Conservation (phyloP, 2,797 vertebrate species). For the Numenius phaeopus region DNA sequence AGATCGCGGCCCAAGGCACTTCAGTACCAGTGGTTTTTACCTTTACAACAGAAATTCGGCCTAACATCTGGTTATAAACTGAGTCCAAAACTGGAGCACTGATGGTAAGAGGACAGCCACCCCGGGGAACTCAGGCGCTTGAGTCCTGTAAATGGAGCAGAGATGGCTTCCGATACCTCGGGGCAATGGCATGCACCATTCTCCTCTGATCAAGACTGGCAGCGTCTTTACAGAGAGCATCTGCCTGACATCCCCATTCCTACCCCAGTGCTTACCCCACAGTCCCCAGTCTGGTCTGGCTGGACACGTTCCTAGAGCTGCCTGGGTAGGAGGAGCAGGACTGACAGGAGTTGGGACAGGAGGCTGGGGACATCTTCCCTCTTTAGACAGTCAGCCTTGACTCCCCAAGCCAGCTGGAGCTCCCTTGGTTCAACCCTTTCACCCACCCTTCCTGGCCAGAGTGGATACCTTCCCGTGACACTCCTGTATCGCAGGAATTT, state of each 20-base stretch:
- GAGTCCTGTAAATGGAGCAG: constrained; percentile 76
- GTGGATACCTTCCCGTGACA: not conserved
- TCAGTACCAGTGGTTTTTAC: constrained; percentile 50
- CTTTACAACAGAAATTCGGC: constrained; percentile 75
- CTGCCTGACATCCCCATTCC: constrained; percentile 40
- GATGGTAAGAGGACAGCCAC: constrained; percentile 69
- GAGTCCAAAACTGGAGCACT: constrained; percentile 70
- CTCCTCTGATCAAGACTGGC: constrained; percentile 23
- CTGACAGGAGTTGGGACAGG: not conserved
- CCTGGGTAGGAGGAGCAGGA: not conserved
- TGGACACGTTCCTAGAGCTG: not conserved
- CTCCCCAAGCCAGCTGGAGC: not conserved
- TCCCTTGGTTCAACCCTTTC: not conserved
- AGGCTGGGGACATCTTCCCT: not conserved
- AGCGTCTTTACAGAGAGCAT: constrained; percentile 1
- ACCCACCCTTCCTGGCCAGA: not conserved
- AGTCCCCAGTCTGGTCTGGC: not conserved
- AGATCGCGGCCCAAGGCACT: constrained; percentile 48
- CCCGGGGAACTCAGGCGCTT: constrained; percentile 69
- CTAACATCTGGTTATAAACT: constrained; percentile 77
- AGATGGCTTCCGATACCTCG: constrained; percentile 71
- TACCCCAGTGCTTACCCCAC: constrained; percentile 9
- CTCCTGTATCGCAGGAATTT: not conserved
- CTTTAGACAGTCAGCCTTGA: not conserved
- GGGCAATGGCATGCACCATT: constrained; percentile 54